Evolutionary conservation across 2,113 vertebrate species (phyloP).

Genomic region (Ranitomeya imitator): DNA sequence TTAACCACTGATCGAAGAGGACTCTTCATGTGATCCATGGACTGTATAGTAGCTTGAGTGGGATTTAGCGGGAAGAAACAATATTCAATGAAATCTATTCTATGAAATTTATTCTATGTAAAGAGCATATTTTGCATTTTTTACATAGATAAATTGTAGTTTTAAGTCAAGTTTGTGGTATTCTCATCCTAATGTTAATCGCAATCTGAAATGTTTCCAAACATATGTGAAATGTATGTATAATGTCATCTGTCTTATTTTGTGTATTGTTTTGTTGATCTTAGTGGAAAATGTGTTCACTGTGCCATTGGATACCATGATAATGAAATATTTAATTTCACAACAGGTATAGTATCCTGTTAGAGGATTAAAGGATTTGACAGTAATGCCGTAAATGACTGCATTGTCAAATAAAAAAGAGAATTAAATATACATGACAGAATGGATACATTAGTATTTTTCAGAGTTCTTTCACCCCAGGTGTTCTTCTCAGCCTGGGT

Average conservation of each 20-base stretch:
- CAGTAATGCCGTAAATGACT: conserved; percentile 42
- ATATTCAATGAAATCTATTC: too few species aligned
- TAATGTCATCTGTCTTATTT: background rate
- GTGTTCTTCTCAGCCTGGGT: conserved; percentile 43
- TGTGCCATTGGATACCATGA: conserved; percentile 8
- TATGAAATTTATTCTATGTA: too few species aligned
- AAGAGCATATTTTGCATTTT: too few species aligned
- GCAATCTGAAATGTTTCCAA: background rate
- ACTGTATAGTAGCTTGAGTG: too few species aligned
- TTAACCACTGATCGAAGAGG: too few species aligned
- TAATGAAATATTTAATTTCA: conserved; percentile 57
- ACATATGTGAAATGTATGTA: background rate
- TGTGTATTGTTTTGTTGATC: conserved; percentile 10
- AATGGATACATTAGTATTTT: conserved; percentile 38
- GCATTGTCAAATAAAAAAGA: conserved; percentile 53
- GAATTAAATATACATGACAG: conserved; percentile 53
- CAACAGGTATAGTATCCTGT: conserved; percentile 45
- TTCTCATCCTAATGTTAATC: background rate
- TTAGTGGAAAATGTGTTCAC: background rate
- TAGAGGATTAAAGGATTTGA: conserved; percentile 28
- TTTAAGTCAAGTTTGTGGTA: too few species aligned
- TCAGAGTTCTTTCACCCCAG: conserved; percentile 46
- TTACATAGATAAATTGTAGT: too few species aligned
- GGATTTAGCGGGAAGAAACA: too few species aligned
- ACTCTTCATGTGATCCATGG: too few species aligned